These are phyloP conservation scores for Sarcoramphus papa DNA, from an alignment of 2,797 vertebrate genomes.

Conservation along the genomic window DNA sequence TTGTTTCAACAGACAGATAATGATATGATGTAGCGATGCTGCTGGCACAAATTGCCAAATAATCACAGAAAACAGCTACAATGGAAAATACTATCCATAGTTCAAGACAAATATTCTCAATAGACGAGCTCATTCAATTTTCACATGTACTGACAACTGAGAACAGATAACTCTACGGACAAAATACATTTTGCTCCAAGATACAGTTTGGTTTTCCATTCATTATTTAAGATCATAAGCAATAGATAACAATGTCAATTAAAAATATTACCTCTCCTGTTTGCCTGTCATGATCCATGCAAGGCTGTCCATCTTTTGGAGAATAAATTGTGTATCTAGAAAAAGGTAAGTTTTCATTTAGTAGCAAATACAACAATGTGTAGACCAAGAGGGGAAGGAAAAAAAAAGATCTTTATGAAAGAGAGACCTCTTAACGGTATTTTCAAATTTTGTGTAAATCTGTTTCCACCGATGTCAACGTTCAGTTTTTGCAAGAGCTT, in stretches of 20 bases:
- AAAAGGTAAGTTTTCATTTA: neutral
- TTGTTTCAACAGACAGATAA: neutral
- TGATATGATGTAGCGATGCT: neutral
- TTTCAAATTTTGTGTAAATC: neutral
- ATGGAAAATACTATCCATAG: neutral
- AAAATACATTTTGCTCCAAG: neutral
- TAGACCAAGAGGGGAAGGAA: neutral
- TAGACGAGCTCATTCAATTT: neutral
- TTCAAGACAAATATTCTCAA: neutral
- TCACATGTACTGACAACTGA: neutral
- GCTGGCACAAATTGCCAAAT: neutral
- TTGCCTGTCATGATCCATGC: constrained; percentile 99
- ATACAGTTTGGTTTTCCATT: neutral
- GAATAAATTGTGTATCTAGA: constrained; percentile 95
- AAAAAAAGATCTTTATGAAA: neutral
- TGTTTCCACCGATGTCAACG: fast-evolving
- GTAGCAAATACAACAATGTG: neutral
- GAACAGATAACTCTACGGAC: neutral
- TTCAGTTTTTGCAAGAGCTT: neutral
- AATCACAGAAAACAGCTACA: neutral
- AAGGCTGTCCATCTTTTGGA: constrained; percentile 96
- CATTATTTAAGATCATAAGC: neutral
- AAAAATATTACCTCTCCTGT: constrained; percentile 88
- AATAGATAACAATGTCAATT: neutral
- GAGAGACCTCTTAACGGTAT: neutral